Evolutionary conservation across 2,797 vertebrate genomes (phyloP).

Genomic region (Capromys pilorides): DNA sequence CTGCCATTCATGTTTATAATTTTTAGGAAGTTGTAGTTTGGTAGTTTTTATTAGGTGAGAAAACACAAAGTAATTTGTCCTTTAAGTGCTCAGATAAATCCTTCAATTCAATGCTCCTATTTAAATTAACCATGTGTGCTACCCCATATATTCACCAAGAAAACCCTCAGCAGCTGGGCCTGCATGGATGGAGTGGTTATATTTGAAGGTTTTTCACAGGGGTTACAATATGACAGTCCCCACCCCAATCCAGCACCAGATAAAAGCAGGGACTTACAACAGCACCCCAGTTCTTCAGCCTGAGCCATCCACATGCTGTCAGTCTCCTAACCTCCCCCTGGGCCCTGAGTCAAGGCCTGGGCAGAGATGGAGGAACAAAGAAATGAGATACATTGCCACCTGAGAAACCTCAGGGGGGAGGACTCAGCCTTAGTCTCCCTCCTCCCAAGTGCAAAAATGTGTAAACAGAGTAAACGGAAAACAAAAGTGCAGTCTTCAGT

Average conservation of each 20-base stretch:
- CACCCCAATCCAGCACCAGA: conserved; percentile 77
- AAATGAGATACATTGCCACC: conserved; percentile 75
- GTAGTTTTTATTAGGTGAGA: neutral
- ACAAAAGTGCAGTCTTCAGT: conserved; percentile 80
- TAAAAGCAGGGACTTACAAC: conserved; percentile 70
- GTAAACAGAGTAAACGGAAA: conserved; percentile 79
- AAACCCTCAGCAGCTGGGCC: conserved; percentile 81
- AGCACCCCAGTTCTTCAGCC: conserved; percentile 73
- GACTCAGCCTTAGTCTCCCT: conserved; percentile 70
- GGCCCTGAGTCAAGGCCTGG: conserved; percentile 56
- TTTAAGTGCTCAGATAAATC: neutral
- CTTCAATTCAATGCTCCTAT: neutral
- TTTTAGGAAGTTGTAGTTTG: conserved; percentile 30
- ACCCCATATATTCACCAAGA: conserved; percentile 69
- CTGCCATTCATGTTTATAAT: neutral
- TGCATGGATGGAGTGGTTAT: conserved; percentile 81
- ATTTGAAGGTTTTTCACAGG: conserved; percentile 81
- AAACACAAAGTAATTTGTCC: neutral
- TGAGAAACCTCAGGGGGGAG: conserved; percentile 77
- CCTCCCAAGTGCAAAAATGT: conserved; percentile 75
- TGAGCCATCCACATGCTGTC: conserved; percentile 79
- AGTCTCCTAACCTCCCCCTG: conserved; percentile 56
- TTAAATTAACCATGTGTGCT: neutral
- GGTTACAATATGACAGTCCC: conserved; percentile 79
- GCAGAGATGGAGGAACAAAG: conserved; percentile 71